These are phyloP conservation scores for Tretioscincus oriximinensis DNA, from an alignment of 2,113 vertebrate genomes.

Conservation along the genomic window DNA sequence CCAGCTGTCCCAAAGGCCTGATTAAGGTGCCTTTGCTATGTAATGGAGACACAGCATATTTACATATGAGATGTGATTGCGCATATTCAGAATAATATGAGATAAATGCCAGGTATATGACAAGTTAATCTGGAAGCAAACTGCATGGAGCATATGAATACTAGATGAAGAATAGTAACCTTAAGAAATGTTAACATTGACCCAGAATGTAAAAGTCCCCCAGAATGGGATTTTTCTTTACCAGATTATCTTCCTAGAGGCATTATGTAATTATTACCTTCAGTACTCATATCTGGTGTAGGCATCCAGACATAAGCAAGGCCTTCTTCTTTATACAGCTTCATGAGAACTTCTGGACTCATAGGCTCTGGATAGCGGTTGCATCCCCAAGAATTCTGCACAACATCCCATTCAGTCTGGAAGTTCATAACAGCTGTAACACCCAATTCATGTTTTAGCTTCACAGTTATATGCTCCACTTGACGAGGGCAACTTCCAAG, in stretches of 20 bases:
- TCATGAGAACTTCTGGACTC: constrained; percentile 86
- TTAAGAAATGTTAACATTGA: background rate
- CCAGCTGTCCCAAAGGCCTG: too few species aligned
- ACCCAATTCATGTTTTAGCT: constrained; percentile 90
- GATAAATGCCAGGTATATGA: background rate
- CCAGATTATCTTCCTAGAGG: constrained; percentile 13
- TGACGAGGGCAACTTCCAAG: constrained; percentile 95
- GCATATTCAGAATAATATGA: background rate
- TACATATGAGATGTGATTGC: constrained; percentile 11
- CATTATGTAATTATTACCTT: constrained; percentile 74
- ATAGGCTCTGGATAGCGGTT: constrained; percentile 82
- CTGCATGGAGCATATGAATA: constrained; percentile 10
- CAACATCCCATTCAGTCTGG: constrained; percentile 90
- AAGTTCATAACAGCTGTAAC: constrained; percentile 96
- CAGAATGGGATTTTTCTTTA: background rate
- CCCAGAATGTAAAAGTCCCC: background rate
- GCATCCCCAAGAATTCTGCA: constrained; percentile 91
- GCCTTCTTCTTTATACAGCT: constrained; percentile 86
- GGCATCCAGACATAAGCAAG: constrained; percentile 93
- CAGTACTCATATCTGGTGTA: constrained; percentile 96
- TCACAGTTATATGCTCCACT: constrained; percentile 89
- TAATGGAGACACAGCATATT: too few species aligned
- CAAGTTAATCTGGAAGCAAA: background rate
- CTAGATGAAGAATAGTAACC: background rate
- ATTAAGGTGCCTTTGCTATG: too few species aligned